Evolutionary conservation across 35 echinoderm and acorn worm species (phyloP).

Genomic region (Strongylocentrotus purpuratus): DNA sequence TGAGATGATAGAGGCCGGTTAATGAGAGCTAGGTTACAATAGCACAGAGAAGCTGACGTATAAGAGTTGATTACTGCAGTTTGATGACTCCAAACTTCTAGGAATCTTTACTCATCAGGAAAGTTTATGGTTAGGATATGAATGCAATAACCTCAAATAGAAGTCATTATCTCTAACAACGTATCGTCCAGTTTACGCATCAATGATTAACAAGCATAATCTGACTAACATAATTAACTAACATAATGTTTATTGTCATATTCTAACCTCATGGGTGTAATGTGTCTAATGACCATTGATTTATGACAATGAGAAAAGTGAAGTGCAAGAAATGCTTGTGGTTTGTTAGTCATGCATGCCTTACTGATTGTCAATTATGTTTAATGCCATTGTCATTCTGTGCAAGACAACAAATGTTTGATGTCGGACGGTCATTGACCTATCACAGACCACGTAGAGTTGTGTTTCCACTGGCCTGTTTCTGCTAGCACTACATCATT

Average conservation of each 20-base stretch:
- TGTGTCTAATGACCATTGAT: background rate
- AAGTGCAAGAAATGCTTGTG: background rate
- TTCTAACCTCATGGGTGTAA: background rate
- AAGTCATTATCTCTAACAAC: background rate
- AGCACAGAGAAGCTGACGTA: too few species aligned
- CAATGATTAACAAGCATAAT: background rate
- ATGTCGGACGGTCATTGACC: background rate
- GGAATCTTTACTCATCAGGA: background rate
- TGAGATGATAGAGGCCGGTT: too few species aligned
- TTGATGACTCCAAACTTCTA: background rate
- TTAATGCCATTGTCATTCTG: background rate
- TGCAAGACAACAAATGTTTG: background rate
- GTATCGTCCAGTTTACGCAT: background rate
- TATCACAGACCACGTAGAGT: background rate
- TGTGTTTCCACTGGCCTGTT: background rate
- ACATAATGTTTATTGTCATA: background rate
- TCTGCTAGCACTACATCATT: background rate
- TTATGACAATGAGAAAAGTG: background rate
- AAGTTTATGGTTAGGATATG: background rate
- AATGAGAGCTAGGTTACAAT: too few species aligned
- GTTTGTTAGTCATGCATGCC: background rate
- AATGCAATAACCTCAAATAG: background rate
- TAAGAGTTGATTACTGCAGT: background rate
- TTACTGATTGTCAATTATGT: too few species aligned
- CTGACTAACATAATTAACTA: background rate